A percentile compares a stretch with the other conserved stretches of the same genome.
Evolutionary conservation across 2,888 invertebrate species (phyloP).

Genomic region (Deilephila porcellus): DNA sequence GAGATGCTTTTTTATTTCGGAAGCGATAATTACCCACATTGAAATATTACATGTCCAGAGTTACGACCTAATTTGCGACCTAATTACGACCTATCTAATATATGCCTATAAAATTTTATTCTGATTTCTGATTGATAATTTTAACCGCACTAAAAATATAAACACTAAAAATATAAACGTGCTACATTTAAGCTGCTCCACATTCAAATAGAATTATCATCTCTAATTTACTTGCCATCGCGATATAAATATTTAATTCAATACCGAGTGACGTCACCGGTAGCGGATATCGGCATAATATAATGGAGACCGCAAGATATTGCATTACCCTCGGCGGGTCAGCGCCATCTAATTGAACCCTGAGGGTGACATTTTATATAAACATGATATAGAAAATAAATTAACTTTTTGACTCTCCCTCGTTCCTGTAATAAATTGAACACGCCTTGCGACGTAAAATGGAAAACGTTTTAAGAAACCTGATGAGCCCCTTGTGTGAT

Average conservation of each 20-base stretch:
- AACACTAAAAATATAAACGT: too few species aligned
- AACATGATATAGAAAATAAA: constrained; percentile 24
- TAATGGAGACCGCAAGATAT: constrained; percentile 47
- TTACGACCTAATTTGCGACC: too few species aligned
- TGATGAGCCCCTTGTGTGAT: background rate
- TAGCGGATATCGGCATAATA: constrained; percentile 38
- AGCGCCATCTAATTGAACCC: constrained; percentile 46
- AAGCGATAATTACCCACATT: background rate
- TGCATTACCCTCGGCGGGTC: constrained; percentile 42
- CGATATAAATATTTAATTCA: constrained; percentile 28
- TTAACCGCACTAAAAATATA: too few species aligned
- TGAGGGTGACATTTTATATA: constrained; percentile 29
- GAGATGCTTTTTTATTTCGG: background rate
- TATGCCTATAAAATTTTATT: too few species aligned
- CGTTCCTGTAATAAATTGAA: constrained; percentile 24
- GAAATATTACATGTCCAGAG: too few species aligned
- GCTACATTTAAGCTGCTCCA: too few species aligned
- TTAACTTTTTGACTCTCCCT: constrained; percentile 20
- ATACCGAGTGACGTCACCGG: constrained; percentile 31
- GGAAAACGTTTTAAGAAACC: constrained; percentile 1
- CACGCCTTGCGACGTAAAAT: background rate
- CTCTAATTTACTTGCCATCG: background rate
- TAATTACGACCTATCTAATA: too few species aligned
- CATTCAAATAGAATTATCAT: background rate
- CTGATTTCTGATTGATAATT: too few species aligned